Percentiles rank a stretch among this genome's conserved stretches.
Evolutionary conservation across 92 coral and sea anemone genomes (phyloP).

Genomic region (Palythoa caribaeorum): DNA sequence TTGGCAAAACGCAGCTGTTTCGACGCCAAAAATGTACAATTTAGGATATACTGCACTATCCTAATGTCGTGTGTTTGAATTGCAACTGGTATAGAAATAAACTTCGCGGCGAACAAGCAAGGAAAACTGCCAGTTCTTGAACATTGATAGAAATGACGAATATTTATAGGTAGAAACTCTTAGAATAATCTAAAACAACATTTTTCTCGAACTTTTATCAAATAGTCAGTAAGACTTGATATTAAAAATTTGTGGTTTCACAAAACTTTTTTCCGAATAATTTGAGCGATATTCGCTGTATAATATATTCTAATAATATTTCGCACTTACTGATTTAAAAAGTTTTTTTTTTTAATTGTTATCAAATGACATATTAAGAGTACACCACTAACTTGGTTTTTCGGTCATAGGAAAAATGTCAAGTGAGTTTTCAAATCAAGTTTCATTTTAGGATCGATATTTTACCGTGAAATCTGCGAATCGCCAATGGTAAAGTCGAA

Average conservation of each 20-base stretch:
- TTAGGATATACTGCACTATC: conserved; percentile 41
- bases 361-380: neutral
- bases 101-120: conserved; percentile 1
- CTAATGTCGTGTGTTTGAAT: neutral
- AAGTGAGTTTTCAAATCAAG: too few species aligned
- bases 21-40: conserved; percentile 37
- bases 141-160: conserved; percentile 33
- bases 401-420: neutral
- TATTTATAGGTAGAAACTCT: conserved; percentile 14
- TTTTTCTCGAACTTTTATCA: neutral
- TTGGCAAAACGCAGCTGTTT: conserved; percentile 33
- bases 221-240: neutral
- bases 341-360: conserved; percentile 11
- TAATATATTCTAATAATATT: conserved; percentile 2
- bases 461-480: neutral
- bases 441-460: neutral
- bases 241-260: neutral
- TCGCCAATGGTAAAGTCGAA: neutral
- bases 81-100: neutral
- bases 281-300: neutral
- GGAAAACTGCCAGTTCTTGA: conserved; percentile 27
- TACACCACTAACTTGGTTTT: neutral
- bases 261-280: neutral
- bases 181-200: conserved; percentile 10
- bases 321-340: neutral